Base-by-base conservation (phyloP, 2,888 invertebrate genomes). In the Mimachlamys varia region DNA sequence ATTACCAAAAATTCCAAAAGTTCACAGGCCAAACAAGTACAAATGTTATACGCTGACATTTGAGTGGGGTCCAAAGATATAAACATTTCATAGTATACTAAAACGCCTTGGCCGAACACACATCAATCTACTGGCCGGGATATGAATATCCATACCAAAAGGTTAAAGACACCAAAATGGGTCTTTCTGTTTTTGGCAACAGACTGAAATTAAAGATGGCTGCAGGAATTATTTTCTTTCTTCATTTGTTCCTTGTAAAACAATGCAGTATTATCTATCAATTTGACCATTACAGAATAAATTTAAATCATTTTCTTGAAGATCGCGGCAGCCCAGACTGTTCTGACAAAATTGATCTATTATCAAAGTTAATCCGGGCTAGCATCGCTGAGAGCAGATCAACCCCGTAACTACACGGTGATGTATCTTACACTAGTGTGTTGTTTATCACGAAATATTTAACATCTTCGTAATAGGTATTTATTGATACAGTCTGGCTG, bases 261-360 rank as follows among this genome's bases (percentile, higher is more conserved):
- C 27, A 76, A 76, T 76, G 76, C 76, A 76, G 76, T 27, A 76
- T 33, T 76, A 76, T 76, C 76, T 76, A 76, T 27, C 76, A 76
- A 76, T 76, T 76, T 76, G 76, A 76, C 76, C 76, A 76, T 76
- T 76, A 76, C 76, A 27, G 76, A 76, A 76, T 76, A 76, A 76
- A 76, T 76, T 76, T 76, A 76, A 76, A 76, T 76, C 76, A 76
- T 76, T 76, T 53, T 76, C 76, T 76, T 76, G 2, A 76, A 76
- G 76, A 76, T 33, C 76, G 27, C 33, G 33, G 33, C 33, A 76
- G 76, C 22, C 76, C 76, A 76, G 76, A 76, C 76, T 76, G 76
- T 76, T 33, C 76, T 76, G 76, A 76, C 76, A 76, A 76, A 76
- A 76, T 76, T 76, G 76, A 76, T 76, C 76, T 76, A 76, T 76